A percentile compares a stretch with the other conserved stretches of the same genome.
phyloP scores from a whole-genome alignment of 1,140 invertebrate genomes.

The Heliconius hermathena region DNA sequence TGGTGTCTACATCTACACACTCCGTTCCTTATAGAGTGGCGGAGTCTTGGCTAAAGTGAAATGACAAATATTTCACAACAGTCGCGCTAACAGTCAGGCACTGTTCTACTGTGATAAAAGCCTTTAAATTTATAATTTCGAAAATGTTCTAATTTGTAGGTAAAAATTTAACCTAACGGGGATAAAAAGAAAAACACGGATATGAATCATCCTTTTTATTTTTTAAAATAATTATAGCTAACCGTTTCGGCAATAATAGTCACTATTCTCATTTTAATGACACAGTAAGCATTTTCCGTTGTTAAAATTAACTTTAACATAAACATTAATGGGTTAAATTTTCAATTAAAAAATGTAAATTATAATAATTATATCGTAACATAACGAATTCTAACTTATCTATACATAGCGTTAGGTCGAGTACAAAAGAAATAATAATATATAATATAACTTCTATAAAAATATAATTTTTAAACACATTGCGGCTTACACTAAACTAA shows the following conservation, averaged over 20 bases:
- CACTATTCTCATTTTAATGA: conserved; percentile 78
- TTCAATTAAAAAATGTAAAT: conserved; percentile 60
- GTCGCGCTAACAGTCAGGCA: too few species aligned
- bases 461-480: conserved; percentile 79
- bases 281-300: conserved; percentile 80
- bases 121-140: too few species aligned
- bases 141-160: too few species aligned
- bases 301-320: conserved; percentile 71
- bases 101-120: too few species aligned
- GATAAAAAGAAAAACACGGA: conserved; percentile 60
- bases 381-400: conserved; percentile 73
- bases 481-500: conserved; percentile 62
- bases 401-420: conserved; percentile 66
- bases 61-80: too few species aligned
- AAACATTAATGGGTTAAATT: conserved; percentile 70
- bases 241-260: conserved; percentile 78
- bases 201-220: conserved; percentile 81
- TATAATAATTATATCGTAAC: conserved; percentile 63
- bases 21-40: too few species aligned
- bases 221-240: conserved; percentile 82
- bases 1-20: too few species aligned
- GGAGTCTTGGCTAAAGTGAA: too few species aligned
- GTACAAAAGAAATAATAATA: conserved; percentile 62
- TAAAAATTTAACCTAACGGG: conserved; percentile 1
- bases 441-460: conserved; percentile 70